A percentile compares a stretch with the other conserved stretches of the same genome.
Conservation (phyloP, 2,797 vertebrate genomes). For the Sebastes hubbsi region DNA sequence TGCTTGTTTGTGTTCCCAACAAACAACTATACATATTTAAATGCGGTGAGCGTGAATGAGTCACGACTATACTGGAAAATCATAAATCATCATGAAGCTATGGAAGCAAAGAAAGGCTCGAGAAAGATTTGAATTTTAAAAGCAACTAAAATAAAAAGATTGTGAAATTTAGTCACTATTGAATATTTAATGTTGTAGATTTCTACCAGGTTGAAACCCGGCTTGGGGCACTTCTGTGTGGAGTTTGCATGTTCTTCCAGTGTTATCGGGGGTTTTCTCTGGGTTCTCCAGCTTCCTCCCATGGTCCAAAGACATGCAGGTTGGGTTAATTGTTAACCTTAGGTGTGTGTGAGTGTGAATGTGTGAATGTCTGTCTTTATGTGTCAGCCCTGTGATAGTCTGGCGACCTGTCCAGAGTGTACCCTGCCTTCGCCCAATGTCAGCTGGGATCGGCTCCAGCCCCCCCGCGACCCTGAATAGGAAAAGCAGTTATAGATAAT, state of each 20-base stretch:
- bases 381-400: too few relatives aligned
- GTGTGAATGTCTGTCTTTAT: too few relatives aligned
- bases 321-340: fast-evolving
- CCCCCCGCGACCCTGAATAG: too few relatives aligned
- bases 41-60: not conserved
- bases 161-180: not conserved
- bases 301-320: too few relatives aligned
- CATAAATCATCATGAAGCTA: not conserved
- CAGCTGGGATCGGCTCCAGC: too few relatives aligned
- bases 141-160: not conserved
- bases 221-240: too few relatives aligned
- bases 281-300: too few relatives aligned
- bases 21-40: not conserved
- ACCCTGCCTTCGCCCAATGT: too few relatives aligned
- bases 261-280: too few relatives aligned
- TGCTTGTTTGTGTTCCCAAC: not conserved
- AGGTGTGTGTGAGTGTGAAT: too few relatives aligned
- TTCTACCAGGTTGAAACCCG: not conserved
- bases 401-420: too few relatives aligned
- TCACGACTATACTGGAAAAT: not conserved
- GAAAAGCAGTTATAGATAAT: fast-evolving
- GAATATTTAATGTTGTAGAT: not conserved
- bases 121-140: not conserved
- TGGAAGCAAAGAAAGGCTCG: not conserved
- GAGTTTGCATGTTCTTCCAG: too few relatives aligned